A percentile compares a stretch with the other conserved stretches of the same genome.
These are phyloP conservation scores for Gryllus bimaculatus DNA, from an alignment of 1,140 invertebrate species.

Conservation along the genomic window DNA sequence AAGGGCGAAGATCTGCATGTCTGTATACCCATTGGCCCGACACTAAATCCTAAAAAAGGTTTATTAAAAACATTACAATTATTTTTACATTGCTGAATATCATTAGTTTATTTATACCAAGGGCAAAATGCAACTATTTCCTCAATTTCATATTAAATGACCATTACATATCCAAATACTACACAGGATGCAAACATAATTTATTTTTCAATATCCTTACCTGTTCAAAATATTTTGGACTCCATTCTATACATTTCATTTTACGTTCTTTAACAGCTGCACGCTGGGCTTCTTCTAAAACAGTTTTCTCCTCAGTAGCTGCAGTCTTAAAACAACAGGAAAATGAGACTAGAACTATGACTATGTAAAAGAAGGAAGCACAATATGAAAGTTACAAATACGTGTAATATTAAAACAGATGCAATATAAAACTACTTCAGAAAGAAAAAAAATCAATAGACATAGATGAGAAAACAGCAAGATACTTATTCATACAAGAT, in stretches of 20 bases:
- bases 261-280: constrained; percentile 55
- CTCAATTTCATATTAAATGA: background rate
- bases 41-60: constrained; percentile 41
- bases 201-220: constrained; percentile 26
- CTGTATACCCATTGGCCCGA: constrained; percentile 67
- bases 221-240: constrained; percentile 60
- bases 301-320: constrained; percentile 83
- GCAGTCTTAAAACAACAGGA: constrained; percentile 38
- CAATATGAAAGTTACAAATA: too few species aligned
- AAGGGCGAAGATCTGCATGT: constrained; percentile 61
- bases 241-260: constrained; percentile 49
- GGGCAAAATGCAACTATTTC: background rate
- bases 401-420: too few species aligned
- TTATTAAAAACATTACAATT: constrained; percentile 24
- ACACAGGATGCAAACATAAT: background rate
- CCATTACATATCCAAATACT: background rate
- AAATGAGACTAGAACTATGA: background rate
- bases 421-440: too few species aligned
- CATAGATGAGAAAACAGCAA: too few species aligned
- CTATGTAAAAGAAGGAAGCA: too few species aligned
- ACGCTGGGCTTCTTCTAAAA: constrained; percentile 78
- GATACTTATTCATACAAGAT: too few species aligned
- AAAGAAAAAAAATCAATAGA: background rate
- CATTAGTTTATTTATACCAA: too few species aligned
- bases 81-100: too few species aligned